A percentile compares a stretch with the other conserved stretches of the same genome.
Evolutionary conservation across 64 coral and sea anemone genomes (phyloP).

Genomic region (Cladopsammia gracilis): DNA sequence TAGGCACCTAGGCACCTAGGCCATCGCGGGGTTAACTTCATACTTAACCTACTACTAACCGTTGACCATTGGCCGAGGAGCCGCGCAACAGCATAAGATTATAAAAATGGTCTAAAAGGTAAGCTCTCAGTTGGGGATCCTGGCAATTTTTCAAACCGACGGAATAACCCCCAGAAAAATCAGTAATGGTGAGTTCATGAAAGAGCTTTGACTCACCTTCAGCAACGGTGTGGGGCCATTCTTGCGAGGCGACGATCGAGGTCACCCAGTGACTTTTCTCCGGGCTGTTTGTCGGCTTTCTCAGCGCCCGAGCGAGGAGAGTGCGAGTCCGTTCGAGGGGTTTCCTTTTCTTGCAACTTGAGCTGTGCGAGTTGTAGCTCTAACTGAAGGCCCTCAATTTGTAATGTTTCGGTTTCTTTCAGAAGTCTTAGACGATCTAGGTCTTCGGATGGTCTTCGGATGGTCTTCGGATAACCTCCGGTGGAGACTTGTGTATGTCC

Average conservation of each 20-base stretch:
- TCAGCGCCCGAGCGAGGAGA: too few relatives aligned
- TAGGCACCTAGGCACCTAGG: too few relatives aligned
- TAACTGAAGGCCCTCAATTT: too few relatives aligned
- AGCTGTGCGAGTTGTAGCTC: slow-evolving; percentile 3
- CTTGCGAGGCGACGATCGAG: not conserved
- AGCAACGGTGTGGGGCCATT: not conserved
- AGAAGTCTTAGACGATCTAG: too few relatives aligned
- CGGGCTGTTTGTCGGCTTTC: not conserved
- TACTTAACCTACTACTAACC: too few relatives aligned
- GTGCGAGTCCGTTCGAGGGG: too few relatives aligned
- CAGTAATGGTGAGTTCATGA: not conserved
- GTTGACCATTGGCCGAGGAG: slow-evolving; percentile 39
- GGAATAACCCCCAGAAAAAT: not conserved
- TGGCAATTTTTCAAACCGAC: not conserved
- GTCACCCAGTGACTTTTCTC: not conserved
- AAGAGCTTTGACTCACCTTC: slow-evolving; percentile 35
- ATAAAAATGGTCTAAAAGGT: slow-evolving; percentile 4
- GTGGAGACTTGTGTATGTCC: not conserved
- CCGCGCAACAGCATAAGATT: slow-evolving; percentile 29
- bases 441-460: too few relatives aligned
- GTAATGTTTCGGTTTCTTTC: too few relatives aligned
- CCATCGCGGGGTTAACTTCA: too few relatives aligned
- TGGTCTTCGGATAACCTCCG: too few relatives aligned
- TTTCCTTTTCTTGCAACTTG: too few relatives aligned
- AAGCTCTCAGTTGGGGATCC: not conserved